Evolutionary conservation across 2,888 invertebrate species (phyloP).

Genomic region (Dione juno): DNA sequence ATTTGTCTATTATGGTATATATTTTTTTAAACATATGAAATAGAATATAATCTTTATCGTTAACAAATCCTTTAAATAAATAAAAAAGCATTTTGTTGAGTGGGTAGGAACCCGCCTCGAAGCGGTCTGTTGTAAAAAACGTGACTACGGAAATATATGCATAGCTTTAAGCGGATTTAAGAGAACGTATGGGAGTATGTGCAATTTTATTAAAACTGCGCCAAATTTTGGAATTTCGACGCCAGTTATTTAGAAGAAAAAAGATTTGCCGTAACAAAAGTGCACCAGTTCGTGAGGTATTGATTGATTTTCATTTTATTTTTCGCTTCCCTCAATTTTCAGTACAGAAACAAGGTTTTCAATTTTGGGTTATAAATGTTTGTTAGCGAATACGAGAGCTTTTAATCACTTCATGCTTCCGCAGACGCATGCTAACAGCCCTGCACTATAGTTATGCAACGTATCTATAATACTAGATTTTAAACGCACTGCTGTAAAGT

Average conservation of each 20-base stretch:
- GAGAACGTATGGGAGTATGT: constrained; percentile 39
- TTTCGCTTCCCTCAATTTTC: constrained; percentile 28
- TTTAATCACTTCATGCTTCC: constrained; percentile 23
- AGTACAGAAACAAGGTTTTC: constrained; percentile 27
- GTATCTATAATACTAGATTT: not conserved
- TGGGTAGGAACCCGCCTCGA: constrained; percentile 33
- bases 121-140: constrained; percentile 42
- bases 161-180: constrained; percentile 43
- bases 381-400: constrained; percentile 16
- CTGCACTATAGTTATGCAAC: constrained; percentile 1
- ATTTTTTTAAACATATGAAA: too few species aligned
- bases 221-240: constrained; percentile 41
- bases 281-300: constrained; percentile 41
- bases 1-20: too few species aligned
- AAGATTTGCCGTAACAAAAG: constrained; percentile 42
- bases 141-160: constrained; percentile 43
- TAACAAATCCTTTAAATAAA: constrained; percentile 17
- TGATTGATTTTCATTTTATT: constrained; percentile 40
- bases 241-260: constrained; percentile 42
- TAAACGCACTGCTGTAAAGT: constrained; percentile 15
- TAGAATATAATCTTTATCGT: too few species aligned
- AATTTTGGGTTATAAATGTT: constrained; percentile 26
- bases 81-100: constrained; percentile 32
- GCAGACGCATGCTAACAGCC: constrained; percentile 2
- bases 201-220: constrained; percentile 40